A percentile compares a stretch with the other conserved stretches of the same genome.
These are phyloP conservation scores for Drosophila lacteicornis DNA, from an alignment of 1,140 invertebrate species.

Conservation along the genomic window DNA sequence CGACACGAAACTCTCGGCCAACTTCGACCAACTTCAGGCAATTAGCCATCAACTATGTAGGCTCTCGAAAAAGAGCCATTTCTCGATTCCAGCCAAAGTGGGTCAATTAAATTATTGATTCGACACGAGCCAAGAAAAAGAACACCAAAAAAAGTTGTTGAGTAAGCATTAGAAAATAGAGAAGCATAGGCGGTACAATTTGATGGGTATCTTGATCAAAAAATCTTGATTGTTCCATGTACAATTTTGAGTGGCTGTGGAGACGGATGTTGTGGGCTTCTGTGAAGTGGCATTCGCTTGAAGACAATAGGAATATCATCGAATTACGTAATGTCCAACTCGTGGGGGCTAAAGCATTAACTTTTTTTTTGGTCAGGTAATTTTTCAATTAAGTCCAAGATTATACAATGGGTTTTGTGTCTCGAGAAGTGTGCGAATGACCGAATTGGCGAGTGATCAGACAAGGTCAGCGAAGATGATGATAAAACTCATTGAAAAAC, in stretches of 20 bases:
- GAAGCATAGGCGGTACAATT: constrained; percentile 3
- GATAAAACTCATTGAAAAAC: too few relatives aligned
- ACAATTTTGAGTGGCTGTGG: constrained; percentile 19
- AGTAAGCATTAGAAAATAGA: not conserved
- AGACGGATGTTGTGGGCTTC: constrained; percentile 41
- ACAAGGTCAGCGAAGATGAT: not conserved
- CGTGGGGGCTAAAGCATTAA: constrained; percentile 25
- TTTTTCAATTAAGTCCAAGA: constrained; percentile 49
- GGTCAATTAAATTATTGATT: constrained; percentile 63
- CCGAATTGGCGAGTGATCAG: constrained; percentile 4
- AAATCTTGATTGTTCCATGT: constrained; percentile 12
- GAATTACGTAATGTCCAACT: constrained; percentile 42
- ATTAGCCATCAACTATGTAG: constrained; percentile 38
- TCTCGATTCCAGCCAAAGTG: constrained; percentile 33
- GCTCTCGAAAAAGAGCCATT: constrained; percentile 21
- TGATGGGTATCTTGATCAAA: constrained; percentile 1
- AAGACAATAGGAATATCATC: constrained; percentile 33
- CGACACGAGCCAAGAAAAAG: constrained; percentile 13
- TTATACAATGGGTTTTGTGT: constrained; percentile 6
- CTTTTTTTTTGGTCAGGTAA: constrained; percentile 41
- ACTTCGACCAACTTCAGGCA: constrained; percentile 33
- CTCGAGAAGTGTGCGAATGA: constrained; percentile 10
- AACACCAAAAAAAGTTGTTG: not conserved
- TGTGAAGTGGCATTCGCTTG: constrained; percentile 23
- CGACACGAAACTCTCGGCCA: constrained; percentile 33